phyloP scores from a whole-genome alignment of 1,140 invertebrate species.

The Probaryconus sp. region DNA sequence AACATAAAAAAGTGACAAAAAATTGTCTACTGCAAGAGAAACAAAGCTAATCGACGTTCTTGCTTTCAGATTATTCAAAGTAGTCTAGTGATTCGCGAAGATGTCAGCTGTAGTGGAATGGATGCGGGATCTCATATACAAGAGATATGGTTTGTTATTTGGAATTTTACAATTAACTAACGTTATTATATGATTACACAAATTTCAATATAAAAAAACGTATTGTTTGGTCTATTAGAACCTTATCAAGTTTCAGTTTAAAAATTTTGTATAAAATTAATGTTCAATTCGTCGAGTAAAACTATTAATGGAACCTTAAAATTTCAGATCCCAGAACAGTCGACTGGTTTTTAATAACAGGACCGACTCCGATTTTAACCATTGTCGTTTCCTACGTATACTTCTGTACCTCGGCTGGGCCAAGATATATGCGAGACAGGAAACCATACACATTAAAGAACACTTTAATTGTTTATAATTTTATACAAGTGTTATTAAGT shows the following conservation, averaged over 20 bases:
- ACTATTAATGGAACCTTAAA: not conserved
- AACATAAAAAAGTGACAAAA: conserved; percentile 24
- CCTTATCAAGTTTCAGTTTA: too few relatives aligned
- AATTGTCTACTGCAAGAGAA: conserved; percentile 26
- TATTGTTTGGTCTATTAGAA: too few relatives aligned
- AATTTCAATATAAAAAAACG: too few relatives aligned
- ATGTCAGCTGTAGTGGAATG: conserved; percentile 72
- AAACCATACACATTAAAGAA: conserved; percentile 89
- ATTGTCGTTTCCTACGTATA: conserved; percentile 87
- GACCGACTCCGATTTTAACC: conserved; percentile 87
- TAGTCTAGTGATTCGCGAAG: conserved; percentile 13
- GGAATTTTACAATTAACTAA: too few relatives aligned
- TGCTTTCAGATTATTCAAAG: conserved; percentile 34
- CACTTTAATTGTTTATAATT: conserved; percentile 88
- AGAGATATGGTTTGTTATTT: conserved; percentile 65
- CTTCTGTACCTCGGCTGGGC: conserved; percentile 86
- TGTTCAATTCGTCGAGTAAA: too few relatives aligned
- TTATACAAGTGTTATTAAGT: conserved; percentile 86
- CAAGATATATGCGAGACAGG: conserved; percentile 89
- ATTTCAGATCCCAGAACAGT: conserved; percentile 89
- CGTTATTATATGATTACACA: not conserved
- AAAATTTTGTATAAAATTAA: too few relatives aligned
- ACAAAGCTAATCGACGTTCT: conserved; percentile 3
- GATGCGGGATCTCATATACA: conserved; percentile 72
- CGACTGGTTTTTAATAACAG: conserved; percentile 90